These are phyloP conservation scores for Cephus nigrinus DNA, from an alignment of 2,888 invertebrate genomes.

Conservation along the genomic window DNA sequence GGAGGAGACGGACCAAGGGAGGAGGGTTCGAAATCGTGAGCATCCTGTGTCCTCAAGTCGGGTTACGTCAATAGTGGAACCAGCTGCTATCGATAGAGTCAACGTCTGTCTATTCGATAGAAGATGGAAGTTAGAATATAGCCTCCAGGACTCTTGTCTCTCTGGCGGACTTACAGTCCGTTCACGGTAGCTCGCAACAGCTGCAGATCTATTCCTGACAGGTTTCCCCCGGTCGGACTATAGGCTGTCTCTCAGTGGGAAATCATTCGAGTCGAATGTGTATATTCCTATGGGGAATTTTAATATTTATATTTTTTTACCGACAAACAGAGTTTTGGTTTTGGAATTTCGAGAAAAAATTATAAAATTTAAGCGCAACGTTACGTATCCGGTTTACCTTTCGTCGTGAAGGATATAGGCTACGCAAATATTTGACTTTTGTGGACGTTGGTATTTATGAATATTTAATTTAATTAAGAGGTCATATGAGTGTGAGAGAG, in stretches of 20 bases:
- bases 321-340: no score
- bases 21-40: neutral
- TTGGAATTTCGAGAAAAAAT: neutral
- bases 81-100: conserved; percentile 44
- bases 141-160: conserved; percentile 28
- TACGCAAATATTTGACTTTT: no score
- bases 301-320: no score
- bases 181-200: conserved; percentile 42
- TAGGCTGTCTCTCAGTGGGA: neutral
- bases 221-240: conserved; percentile 16
- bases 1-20: neutral
- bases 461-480: no score
- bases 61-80: conserved; percentile 37
- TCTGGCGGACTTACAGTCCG: conserved; percentile 31
- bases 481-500: no score
- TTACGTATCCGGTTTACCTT: no score
- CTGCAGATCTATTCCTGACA: conserved; percentile 42
- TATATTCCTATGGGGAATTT: neutral
- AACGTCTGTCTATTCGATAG: conserved; percentile 26
- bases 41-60: conserved; percentile 21
- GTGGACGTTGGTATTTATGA: no score
- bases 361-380: no score
- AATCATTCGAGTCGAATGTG: neutral
- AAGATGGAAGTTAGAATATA: conserved; percentile 13
- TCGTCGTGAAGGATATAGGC: no score